Evolutionary conservation across 1,140 invertebrate genomes (phyloP).

Genomic region (Bradynema listronoti): DNA sequence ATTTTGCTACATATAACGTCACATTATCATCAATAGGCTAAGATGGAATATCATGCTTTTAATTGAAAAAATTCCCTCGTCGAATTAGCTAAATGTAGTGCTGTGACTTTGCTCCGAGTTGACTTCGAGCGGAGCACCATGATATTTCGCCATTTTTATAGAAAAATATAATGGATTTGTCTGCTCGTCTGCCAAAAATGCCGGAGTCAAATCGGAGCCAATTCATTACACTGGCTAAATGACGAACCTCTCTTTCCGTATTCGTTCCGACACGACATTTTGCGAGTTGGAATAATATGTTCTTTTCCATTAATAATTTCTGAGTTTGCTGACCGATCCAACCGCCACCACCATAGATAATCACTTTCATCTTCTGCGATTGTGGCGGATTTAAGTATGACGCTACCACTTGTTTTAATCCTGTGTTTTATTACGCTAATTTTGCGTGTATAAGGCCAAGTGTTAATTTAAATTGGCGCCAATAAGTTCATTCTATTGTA

Average conservation of each 20-base stretch:
- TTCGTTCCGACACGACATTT: conserved; percentile 35
- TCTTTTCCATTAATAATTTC: conserved; percentile 21
- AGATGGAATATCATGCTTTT: too few species aligned
- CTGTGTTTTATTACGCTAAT: too few species aligned
- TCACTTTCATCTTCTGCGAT: conserved; percentile 45
- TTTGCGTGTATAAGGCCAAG: too few species aligned
- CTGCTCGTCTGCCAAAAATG: too few species aligned
- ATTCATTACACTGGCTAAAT: not conserved
- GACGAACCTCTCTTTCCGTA: conserved; percentile 42
- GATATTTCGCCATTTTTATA: too few species aligned
- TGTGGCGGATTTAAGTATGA: conserved; percentile 37
- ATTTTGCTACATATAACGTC: too few species aligned
- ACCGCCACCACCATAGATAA: conserved; percentile 54
- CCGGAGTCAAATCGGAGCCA: too few species aligned
- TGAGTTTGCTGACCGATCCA: conserved; percentile 54
- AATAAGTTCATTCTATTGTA: too few species aligned
- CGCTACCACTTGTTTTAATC: conserved; percentile 42
- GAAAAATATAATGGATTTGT: too few species aligned
- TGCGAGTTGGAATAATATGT: conserved; percentile 35
- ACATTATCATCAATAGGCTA: not conserved
- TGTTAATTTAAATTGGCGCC: too few species aligned
- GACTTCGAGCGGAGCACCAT: too few species aligned
- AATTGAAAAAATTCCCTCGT: not conserved
- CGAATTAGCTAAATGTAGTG: not conserved
- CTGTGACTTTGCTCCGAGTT: too few species aligned